phyloP scores from a whole-genome alignment of 2,113 vertebrate species.

The rat (Rattus norvegicus) region DNA sequence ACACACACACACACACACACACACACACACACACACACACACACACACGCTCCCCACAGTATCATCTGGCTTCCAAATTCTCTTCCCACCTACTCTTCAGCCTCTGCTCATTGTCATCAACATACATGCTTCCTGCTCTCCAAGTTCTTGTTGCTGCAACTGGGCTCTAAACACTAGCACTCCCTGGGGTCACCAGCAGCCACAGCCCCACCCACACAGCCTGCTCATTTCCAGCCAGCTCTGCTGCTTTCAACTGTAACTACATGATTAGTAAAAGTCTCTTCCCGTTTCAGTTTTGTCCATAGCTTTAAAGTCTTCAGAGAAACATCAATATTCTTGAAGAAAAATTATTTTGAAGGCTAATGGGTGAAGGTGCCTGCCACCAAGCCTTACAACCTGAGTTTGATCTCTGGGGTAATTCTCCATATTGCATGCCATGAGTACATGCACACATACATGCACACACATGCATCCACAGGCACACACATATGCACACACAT shows the following conservation, averaged over 20 bases:
- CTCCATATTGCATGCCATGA: neutral
- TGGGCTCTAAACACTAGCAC: neutral
- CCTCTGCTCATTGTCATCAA: neutral
- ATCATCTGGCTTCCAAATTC: neutral
- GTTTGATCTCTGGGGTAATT: neutral
- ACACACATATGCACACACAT: neutral
- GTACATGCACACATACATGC: neutral
- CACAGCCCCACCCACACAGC: neutral
- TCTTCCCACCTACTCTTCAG: neutral
- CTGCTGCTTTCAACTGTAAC: neutral
- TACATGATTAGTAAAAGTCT: neutral
- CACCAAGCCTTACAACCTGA: neutral
- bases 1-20: too few species aligned
- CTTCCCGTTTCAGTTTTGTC: constrained; percentile 42
- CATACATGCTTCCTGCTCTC: neutral
- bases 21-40: too few species aligned
- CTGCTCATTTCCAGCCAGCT: neutral
- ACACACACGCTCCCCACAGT: neutral
- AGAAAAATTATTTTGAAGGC: neutral
- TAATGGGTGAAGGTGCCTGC: neutral
- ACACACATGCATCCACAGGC: neutral
- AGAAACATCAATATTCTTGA: constrained; percentile 15
- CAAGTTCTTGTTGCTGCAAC: neutral
- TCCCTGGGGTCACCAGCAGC: neutral
- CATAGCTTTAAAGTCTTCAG: constrained; percentile 37